Percentiles rank a stretch among this genome's conserved stretches.
Evolutionary conservation across 35 echinoderm and acorn worm species (phyloP).

Genomic region (Stichopus chloronotus): DNA sequence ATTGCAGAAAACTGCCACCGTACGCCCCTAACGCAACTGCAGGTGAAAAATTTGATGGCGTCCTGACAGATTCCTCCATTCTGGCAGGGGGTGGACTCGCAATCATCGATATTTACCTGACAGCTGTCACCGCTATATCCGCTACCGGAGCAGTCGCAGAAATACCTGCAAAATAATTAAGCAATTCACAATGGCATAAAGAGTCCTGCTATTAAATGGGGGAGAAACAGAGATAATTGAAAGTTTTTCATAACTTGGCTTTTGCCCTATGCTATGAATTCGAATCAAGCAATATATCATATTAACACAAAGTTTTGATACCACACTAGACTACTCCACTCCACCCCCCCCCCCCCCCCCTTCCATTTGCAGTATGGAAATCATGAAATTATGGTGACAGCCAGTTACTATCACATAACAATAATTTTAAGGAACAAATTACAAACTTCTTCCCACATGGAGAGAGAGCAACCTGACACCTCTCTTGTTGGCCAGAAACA

Average conservation of each 20-base stretch:
- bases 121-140: slow-evolving; percentile 78
- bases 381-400: too few species aligned
- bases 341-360: too few species aligned
- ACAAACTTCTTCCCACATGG: too few species aligned
- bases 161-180: slow-evolving; percentile 60
- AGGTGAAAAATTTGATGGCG: slow-evolving; percentile 57
- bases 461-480: too few species aligned
- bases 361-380: too few species aligned
- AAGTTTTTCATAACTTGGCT: neutral
- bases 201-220: neutral
- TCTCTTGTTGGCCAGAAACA: too few species aligned
- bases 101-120: slow-evolving; percentile 73
- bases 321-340: too few species aligned
- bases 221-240: neutral
- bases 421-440: too few species aligned
- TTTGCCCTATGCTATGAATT: too few species aligned
- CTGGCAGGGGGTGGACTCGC: slow-evolving; percentile 39
- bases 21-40: slow-evolving; percentile 65
- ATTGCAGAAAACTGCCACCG: slow-evolving; percentile 61
- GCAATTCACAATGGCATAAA: neutral
- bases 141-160: slow-evolving; percentile 73
- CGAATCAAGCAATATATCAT: too few species aligned
- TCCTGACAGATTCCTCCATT: slow-evolving; percentile 78
- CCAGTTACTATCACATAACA: too few species aligned
- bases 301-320: too few species aligned